phyloP scores from a whole-genome alignment of 2,113 vertebrate species.

The Chaenocephalus aceratus region DNA sequence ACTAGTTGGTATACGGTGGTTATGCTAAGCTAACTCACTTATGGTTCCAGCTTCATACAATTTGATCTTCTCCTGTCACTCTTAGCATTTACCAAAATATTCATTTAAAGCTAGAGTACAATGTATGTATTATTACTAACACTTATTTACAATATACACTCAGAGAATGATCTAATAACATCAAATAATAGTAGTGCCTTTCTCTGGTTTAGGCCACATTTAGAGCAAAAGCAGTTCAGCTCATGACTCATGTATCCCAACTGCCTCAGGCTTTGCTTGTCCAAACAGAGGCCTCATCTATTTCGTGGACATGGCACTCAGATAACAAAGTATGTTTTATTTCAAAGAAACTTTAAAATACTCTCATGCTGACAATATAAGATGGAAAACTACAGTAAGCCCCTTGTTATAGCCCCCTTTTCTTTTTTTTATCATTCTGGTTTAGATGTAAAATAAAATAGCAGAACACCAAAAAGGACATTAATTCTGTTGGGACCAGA shows the following conservation, averaged over 20 bases:
- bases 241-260: conserved; percentile 27
- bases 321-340: background rate
- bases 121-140: background rate
- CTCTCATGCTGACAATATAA: background rate
- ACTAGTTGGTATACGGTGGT: background rate
- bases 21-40: background rate
- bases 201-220: conserved; percentile 15
- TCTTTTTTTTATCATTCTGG: background rate
- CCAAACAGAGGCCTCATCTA: conserved; percentile 18
- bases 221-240: conserved; percentile 3
- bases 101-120: background rate
- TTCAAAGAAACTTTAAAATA: background rate
- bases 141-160: background rate
- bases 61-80: background rate
- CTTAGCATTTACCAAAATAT: background rate
- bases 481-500: background rate
- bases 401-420: background rate
- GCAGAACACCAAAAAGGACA: background rate
- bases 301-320: conserved; percentile 10
- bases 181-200: background rate
- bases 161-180: background rate
- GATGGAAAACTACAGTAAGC: background rate
- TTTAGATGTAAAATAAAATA: background rate
- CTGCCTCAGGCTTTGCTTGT: conserved; percentile 24
- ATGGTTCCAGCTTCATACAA: background rate